Evolutionary conservation across 1,140 invertebrate species (phyloP), one percentile per base, ranked within the genome.

Genomic region (Saxidomus purpurata): DNA sequence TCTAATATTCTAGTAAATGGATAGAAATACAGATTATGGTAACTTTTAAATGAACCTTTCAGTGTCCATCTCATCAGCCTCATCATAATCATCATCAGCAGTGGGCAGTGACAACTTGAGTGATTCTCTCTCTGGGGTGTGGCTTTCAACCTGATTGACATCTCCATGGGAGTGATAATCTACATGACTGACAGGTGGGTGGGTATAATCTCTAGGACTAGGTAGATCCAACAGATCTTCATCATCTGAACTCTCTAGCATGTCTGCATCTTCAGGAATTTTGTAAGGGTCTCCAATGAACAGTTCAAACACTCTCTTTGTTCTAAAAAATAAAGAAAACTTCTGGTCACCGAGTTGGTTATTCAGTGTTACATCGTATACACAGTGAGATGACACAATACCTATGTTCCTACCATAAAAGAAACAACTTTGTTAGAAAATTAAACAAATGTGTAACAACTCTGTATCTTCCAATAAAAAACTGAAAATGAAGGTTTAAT

Each of bases 21-120:
- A n/a, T n/a, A n/a, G n/a, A n/a, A n/a, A n/a, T n/a, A n/a, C n/a
- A n/a, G n/a, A n/a, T n/a, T n/a, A n/a, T n/a, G n/a, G n/a, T n/a
- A 43, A 15, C 43, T 43, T 15, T 15, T 59, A 15, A 59, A 6
- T n/a, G 55, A 76, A 92, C 92, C 92, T 92, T 28, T 90, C 91
- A 31, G 89, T 90, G 55, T 93, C 90, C n/a, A 93, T 61, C 19
- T 93, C 91, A 89, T 89, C 89, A 9, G 85, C 83, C 40, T 92
- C 90, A 61, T 89, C 91, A 55, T 89, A 71, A 34, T 91, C 90
- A 85, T 92, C 92, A 69, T 92, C 91, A 40, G 87, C 86, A 25
- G 77, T 87, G 15, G 92, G 92, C 0, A 93, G 83, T 22, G 80
- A 80, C 4, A 93, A 77, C 19, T 31, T 52, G 31, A 86, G 52